Conservation (phyloP, 2,113 vertebrate genomes). For the Caranx ignobilis region DNA sequence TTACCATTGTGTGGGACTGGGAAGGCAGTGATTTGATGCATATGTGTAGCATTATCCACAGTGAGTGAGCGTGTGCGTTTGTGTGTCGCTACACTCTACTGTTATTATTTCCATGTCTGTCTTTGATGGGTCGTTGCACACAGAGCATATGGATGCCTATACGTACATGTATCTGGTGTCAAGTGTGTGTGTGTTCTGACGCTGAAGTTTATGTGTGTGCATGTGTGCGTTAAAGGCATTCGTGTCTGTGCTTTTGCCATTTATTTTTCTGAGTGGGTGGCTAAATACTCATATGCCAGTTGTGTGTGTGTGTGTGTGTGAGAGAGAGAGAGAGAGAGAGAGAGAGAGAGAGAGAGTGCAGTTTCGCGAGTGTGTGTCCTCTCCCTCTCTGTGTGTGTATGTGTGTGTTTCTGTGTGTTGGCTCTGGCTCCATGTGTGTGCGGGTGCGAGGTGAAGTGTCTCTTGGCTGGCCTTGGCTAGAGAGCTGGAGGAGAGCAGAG, state of each 20-base stretch:
- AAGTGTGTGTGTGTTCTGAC: conserved; percentile 44
- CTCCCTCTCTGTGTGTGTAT: conserved; percentile 32
- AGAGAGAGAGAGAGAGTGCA: conserved; percentile 30
- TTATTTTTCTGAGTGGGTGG: conserved; percentile 82
- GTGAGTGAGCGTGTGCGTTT: conserved; percentile 46
- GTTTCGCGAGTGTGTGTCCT: conserved; percentile 50
- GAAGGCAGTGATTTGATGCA: conserved; percentile 75
- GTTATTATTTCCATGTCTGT: conserved; percentile 81
- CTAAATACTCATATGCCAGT: conserved; percentile 75
- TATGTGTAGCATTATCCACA: conserved; percentile 77
- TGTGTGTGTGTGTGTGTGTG: conserved; percentile 70
- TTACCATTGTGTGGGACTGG: conserved; percentile 53
- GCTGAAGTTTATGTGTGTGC: conserved; percentile 32
- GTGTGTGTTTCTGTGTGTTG: conserved; percentile 71
- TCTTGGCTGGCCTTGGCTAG: conserved; percentile 81
- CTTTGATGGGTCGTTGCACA: conserved; percentile 79
- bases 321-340: conserved; percentile 28
- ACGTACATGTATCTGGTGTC: conserved; percentile 75
- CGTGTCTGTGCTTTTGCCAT: conserved; percentile 66
- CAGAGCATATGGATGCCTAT: conserved; percentile 73
- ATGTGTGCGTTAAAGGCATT: conserved; percentile 39
- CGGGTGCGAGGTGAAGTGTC: conserved; percentile 85
- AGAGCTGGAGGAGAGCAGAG: conserved; percentile 81
- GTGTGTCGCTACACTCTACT: conserved; percentile 70
- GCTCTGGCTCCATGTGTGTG: conserved; percentile 80